phyloP scores from a whole-genome alignment of 2,797 vertebrate genomes.

The Linurgus olivaceus region DNA sequence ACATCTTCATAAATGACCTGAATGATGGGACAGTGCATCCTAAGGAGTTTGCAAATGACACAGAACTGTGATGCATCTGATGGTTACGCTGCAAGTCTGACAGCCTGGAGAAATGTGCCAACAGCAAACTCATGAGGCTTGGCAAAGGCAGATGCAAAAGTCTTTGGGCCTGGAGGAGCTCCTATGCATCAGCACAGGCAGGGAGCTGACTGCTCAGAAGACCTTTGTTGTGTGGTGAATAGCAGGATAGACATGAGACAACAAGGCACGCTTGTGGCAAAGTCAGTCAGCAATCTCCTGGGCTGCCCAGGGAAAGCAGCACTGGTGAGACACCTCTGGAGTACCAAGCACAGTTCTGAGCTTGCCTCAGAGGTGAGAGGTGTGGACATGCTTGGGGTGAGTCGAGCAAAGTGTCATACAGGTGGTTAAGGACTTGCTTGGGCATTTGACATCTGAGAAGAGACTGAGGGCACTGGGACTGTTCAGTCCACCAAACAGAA shows the following conservation, averaged over 20 bases:
- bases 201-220: neutral
- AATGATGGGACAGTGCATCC: neutral
- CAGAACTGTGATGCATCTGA: neutral
- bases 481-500: neutral
- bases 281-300: neutral
- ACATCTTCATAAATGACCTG: neutral
- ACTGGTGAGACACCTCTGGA: neutral
- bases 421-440: neutral
- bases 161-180: neutral
- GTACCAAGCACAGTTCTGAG: neutral
- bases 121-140: neutral
- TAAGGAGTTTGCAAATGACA: neutral
- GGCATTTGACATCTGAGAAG: neutral
- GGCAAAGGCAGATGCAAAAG: neutral
- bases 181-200: neutral
- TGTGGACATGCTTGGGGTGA: accelerated
- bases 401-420: neutral
- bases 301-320: neutral
- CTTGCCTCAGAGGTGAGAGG: neutral
- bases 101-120: neutral
- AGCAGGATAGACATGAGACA: neutral
- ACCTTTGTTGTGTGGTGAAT: neutral
- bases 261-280: neutral
- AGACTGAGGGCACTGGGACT: neutral
- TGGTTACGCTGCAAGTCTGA: neutral